Conservation (phyloP, 2,113 vertebrate species). For the Euleptes europaea region DNA sequence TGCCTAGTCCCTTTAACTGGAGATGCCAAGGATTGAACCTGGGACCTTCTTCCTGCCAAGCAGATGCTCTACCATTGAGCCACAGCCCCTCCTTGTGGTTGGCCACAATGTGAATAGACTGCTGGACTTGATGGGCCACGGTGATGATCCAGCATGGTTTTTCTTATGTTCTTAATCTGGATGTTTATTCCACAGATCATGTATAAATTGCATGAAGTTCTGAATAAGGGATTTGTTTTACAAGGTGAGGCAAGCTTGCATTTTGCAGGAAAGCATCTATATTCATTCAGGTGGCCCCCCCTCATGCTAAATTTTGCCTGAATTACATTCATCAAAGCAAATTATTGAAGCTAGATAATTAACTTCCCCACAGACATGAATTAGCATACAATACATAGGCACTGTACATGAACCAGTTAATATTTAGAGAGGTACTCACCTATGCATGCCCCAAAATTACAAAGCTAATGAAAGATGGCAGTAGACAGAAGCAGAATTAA, state of each 20-base stretch:
- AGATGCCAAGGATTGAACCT: too few relatives aligned
- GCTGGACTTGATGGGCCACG: too few relatives aligned
- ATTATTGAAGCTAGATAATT: slow-evolving; percentile 69
- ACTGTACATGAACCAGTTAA: slow-evolving; percentile 53
- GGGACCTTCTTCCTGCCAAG: too few relatives aligned
- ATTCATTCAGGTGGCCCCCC: slow-evolving; percentile 35
- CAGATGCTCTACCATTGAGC: too few relatives aligned
- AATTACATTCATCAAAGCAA: slow-evolving; percentile 65
- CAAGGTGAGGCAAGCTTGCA: slow-evolving; percentile 11
- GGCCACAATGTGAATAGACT: too few relatives aligned
- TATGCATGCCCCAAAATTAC: slow-evolving; percentile 65
- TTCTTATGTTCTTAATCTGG: too few relatives aligned
- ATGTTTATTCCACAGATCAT: not conserved
- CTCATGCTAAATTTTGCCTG: slow-evolving; percentile 54
- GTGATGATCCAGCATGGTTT: too few relatives aligned
- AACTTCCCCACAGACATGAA: slow-evolving; percentile 68
- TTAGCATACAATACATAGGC: slow-evolving; percentile 68
- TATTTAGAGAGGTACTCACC: slow-evolving; percentile 62
- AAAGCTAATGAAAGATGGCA: slow-evolving; percentile 67
- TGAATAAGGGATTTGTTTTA: slow-evolving; percentile 17
- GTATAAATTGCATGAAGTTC: not conserved
- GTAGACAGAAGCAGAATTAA: slow-evolving; percentile 67
- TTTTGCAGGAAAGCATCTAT: slow-evolving; percentile 30
- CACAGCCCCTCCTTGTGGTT: too few relatives aligned
- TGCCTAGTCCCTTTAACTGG: too few relatives aligned